A percentile compares a stretch with the other conserved stretches of the same genome.
These are phyloP conservation scores for Halictus ligatus DNA, from an alignment of 2,888 invertebrate species.

Conservation along the genomic window DNA sequence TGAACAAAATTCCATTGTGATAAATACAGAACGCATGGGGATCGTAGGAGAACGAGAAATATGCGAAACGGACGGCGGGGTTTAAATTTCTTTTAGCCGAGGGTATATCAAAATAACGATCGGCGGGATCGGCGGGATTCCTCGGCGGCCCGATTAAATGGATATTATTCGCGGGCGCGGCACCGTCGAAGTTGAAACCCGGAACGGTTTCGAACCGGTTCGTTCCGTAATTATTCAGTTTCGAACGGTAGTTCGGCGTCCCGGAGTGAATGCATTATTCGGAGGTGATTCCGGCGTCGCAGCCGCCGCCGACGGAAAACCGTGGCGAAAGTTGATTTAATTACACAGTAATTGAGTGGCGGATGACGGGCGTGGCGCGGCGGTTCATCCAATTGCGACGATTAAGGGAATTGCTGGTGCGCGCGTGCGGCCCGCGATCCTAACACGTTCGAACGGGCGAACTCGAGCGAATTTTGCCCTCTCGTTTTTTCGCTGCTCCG, in stretches of 20 bases:
- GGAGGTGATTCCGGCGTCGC: constrained; percentile 28
- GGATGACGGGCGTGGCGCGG: constrained; percentile 28
- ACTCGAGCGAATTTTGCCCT: neutral
- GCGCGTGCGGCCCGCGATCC: neutral
- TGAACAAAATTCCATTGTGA: neutral
- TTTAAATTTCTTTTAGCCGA: neutral
- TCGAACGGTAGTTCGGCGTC: neutral
- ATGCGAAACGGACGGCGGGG: neutral
- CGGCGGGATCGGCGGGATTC: neutral
- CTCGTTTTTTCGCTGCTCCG: neutral
- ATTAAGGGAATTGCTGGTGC: constrained; percentile 55
- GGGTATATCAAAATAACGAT: neutral
- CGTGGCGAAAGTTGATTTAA: constrained; percentile 57
- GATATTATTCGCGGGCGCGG: neutral
- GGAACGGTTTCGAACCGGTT: neutral
- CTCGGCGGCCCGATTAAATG: neutral
- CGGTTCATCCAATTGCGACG: constrained; percentile 58
- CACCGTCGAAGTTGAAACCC: neutral
- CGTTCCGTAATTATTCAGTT: constrained; percentile 4
- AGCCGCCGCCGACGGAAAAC: constrained; percentile 20
- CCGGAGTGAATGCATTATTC: constrained; percentile 18
- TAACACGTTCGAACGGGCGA: constrained; percentile 10
- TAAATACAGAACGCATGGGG: neutral
- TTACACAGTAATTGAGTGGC: constrained; percentile 56
- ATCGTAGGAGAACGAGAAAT: neutral